Evolutionary conservation across 2,797 vertebrate species (phyloP).

Genomic region (Gobio occitaniae): DNA sequence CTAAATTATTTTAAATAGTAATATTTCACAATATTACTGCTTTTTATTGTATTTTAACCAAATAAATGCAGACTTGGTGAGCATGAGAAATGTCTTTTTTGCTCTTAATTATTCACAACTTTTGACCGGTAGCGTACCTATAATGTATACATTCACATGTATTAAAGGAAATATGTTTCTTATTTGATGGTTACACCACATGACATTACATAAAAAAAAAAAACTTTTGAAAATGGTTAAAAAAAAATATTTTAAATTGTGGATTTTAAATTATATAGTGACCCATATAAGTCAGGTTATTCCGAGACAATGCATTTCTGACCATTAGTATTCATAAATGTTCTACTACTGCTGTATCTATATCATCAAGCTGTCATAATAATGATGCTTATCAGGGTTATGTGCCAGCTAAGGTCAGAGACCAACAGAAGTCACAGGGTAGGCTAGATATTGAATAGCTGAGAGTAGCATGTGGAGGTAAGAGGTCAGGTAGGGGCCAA

Average conservation of each 20-base stretch:
- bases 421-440: conserved; percentile 1
- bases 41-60: not conserved
- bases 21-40: not conserved
- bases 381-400: conserved; percentile 34
- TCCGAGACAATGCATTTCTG: not conserved
- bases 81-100: not conserved
- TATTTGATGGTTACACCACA: not conserved
- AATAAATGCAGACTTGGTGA: not conserved
- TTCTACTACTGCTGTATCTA: conserved; percentile 14
- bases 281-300: not conserved
- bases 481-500: conserved; percentile 34
- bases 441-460: conserved; percentile 41
- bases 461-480: conserved; percentile 17
- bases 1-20: not conserved
- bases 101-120: not conserved
- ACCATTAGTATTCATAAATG: conserved; percentile 1
- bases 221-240: not conserved
- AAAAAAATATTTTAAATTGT: not conserved
- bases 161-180: not conserved
- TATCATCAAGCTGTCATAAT: conserved; percentile 38
- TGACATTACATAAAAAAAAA: not conserved
- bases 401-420: conserved; percentile 11
- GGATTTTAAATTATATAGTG: no score
- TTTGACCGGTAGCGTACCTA: not conserved
- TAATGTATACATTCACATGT: not conserved